Evolutionary conservation across 2,113 vertebrate species (phyloP).

Genomic region (Melozone crissalis): DNA sequence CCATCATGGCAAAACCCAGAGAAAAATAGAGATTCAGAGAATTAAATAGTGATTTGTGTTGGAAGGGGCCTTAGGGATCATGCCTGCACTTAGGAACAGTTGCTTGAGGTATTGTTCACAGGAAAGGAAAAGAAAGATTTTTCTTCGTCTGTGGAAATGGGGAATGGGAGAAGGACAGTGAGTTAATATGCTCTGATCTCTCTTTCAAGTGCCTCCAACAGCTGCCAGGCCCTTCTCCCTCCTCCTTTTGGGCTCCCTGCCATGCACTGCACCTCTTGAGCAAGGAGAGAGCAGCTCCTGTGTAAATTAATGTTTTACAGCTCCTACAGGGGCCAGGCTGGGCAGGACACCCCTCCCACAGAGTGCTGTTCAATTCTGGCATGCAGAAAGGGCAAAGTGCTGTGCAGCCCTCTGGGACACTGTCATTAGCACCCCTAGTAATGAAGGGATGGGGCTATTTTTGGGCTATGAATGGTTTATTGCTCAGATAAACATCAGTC

Average conservation of each 20-base stretch:
- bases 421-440: background rate
- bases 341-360: background rate
- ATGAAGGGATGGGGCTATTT: background rate
- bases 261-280: background rate
- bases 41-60: background rate
- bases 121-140: background rate
- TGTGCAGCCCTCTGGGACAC: accelerated
- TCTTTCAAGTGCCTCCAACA: background rate
- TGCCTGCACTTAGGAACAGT: background rate
- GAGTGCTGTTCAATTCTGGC: accelerated
- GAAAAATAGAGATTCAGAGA: background rate
- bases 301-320: background rate
- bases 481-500: background rate
- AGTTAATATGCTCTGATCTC: background rate
- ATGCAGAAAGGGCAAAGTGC: background rate
- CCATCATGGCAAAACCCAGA: background rate
- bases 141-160: background rate
- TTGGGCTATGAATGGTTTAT: background rate
- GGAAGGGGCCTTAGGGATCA: background rate
- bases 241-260: background rate
- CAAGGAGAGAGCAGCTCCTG: background rate
- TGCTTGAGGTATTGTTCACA: background rate
- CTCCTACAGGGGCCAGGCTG: background rate
- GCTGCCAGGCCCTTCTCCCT: background rate
- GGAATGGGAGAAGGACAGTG: background rate